A percentile compares a stretch with the other conserved stretches of the same genome.
These are phyloP conservation scores for Tetramorium parvispinum DNA, from an alignment of 1,140 invertebrate species.

Conservation along the genomic window DNA sequence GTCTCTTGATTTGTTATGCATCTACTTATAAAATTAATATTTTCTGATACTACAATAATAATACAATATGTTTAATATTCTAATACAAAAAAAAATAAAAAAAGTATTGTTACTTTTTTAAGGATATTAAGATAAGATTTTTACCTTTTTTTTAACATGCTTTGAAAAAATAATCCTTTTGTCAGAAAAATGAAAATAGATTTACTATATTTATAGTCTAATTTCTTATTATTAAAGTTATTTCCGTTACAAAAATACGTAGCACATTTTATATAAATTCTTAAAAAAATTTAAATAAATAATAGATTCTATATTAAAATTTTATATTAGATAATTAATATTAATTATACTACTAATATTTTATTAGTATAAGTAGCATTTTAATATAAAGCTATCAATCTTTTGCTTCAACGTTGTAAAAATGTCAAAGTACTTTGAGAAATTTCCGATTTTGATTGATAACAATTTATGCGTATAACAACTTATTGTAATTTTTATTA, in stretches of 20 bases:
- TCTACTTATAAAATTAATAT: neutral
- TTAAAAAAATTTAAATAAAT: neutral
- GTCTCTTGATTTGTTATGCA: neutral
- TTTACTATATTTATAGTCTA: neutral
- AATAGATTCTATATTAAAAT: neutral
- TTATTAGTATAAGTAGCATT: neutral
- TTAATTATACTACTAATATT: neutral
- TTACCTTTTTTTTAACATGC: too few species aligned
- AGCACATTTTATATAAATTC: neutral
- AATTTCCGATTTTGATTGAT: neutral
- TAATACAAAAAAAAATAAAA: neutral
- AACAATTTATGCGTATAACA: neutral
- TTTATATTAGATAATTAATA: neutral
- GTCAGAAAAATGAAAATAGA: neutral
- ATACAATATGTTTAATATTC: neutral
- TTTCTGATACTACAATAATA: neutral
- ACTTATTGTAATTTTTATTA: neutral
- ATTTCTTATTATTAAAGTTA: neutral
- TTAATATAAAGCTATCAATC: conserved; percentile 11
- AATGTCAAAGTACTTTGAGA: neutral
- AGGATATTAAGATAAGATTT: neutral
- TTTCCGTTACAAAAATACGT: neutral
- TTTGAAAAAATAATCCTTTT: neutral
- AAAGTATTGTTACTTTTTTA: neutral
- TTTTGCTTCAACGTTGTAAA: neutral